Evolutionary conservation across 2,797 vertebrate species (phyloP).

Genomic region (Pyrocephalus nanus): DNA sequence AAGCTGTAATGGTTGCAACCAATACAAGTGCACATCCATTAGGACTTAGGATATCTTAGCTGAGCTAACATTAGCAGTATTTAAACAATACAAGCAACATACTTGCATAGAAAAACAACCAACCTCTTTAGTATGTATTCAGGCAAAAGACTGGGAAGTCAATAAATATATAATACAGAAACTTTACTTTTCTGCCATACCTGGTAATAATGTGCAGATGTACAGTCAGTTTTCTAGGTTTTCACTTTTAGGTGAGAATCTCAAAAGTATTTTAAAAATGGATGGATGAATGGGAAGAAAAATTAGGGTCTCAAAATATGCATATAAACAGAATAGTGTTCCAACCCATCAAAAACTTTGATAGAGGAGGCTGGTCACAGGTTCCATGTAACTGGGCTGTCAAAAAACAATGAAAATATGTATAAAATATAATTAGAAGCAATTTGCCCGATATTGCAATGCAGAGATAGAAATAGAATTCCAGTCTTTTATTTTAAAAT

Average conservation of each 20-base stretch:
- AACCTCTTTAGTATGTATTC: neutral
- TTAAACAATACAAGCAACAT: neutral
- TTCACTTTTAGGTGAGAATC: neutral
- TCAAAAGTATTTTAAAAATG: neutral
- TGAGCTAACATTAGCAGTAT: neutral
- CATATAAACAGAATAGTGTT: neutral
- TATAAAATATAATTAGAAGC: neutral
- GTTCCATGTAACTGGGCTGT: neutral
- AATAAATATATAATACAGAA: neutral
- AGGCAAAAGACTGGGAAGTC: neutral
- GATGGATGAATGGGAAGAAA: neutral
- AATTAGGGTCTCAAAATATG: rapidly evolving
- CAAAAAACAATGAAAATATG: neutral
- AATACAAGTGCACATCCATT: neutral
- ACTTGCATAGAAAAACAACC: neutral
- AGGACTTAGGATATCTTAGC: neutral
- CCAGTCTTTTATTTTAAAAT: conserved; percentile 4
- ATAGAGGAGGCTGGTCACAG: neutral
- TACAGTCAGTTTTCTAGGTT: neutral
- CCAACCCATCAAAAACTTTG: neutral
- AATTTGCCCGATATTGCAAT: neutral
- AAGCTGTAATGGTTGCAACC: neutral
- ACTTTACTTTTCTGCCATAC: neutral
- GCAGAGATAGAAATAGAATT: neutral
- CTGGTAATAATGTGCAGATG: neutral